These are phyloP conservation scores for Neogale vison DNA, from an alignment of 2,113 vertebrate species.

Conservation along the genomic window DNA sequence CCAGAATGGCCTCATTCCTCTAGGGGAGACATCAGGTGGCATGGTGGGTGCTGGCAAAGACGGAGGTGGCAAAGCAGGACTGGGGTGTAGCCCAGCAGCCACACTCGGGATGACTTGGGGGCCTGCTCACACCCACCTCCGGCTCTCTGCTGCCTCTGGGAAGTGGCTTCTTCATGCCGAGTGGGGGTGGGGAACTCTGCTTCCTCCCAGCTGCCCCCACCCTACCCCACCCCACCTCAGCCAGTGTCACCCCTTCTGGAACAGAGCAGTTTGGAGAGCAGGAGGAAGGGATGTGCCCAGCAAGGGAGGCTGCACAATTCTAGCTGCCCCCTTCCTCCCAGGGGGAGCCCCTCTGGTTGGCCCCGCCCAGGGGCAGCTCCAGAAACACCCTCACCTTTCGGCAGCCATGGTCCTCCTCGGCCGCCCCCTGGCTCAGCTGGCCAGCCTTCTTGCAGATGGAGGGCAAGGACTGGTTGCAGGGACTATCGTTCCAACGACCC, in stretches of 20 bases:
- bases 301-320: neutral
- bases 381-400: conserved; percentile 87
- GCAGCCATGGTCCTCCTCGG: conserved; percentile 92
- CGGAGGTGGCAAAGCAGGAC: neutral
- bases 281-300: neutral
- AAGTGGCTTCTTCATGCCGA: neutral
- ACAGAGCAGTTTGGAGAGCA: neutral
- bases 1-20: neutral
- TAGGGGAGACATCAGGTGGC: neutral
- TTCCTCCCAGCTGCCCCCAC: neutral
- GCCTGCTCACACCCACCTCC: neutral
- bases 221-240: neutral
- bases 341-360: neutral
- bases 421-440: conserved; percentile 88
- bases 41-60: neutral
- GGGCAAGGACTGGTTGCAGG: conserved; percentile 95
- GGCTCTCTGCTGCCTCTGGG: neutral
- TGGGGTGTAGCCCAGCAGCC: neutral
- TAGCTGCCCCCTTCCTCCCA: neutral
- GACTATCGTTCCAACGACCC: conserved; percentile 97
- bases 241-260: neutral
- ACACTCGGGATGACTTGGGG: neutral
- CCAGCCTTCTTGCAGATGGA: conserved; percentile 97
- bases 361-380: neutral
- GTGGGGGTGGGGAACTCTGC: neutral